Base-by-base conservation (phyloP, 1,140 invertebrate genomes). In the Conus betulinus region DNA sequence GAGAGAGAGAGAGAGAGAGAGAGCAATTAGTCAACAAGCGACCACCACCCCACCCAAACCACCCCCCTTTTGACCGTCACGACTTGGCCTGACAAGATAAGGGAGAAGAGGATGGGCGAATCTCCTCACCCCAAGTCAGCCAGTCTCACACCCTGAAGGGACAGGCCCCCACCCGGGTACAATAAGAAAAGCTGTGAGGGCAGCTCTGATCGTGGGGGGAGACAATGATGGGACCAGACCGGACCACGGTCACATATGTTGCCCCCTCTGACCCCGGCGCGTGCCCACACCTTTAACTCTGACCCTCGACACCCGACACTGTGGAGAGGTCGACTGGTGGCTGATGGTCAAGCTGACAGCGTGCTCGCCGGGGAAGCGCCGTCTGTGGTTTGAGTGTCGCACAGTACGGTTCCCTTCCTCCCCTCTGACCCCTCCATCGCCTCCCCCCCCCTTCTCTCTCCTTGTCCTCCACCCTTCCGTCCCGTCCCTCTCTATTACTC, bases 191-290 rank as follows among this genome's bases (percentile, higher is more conserved):
- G 11, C 25, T 78, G 76, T 27, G 51, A 23, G 79, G 6, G 0
- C 13, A 81, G 39, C 39, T 15, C 27, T 53, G 39, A 53, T 13
- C 3, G 79, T 53, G 51, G 51, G 51, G 82, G 23, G 71, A 71
- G 52, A 76, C 85, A 87, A 87, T 78, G 39, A 25, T 39, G 13
- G 39, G 27, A 20, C 60, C 27, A 13, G 4, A 39, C 23, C 55
- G 39, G 11, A 27, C 84, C 55, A 85, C 60, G n/a, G 23, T 27
- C 71, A 87, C 85, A 87, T 78, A 78, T 87, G 85, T 53, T 87
- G 74, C 67, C 71, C 52, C 20, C 71, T 60, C 25, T 87, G 71
- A 79, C 74, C 85, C 74, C 23, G 11, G 74, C 85, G 25, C 79
- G 82, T 84, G 82, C 15, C 82, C 57, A 27, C 55, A 81, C 79